Evolutionary conservation across 2,888 invertebrate genomes (phyloP).

Genomic region (Agriopis aurantiaria): DNA sequence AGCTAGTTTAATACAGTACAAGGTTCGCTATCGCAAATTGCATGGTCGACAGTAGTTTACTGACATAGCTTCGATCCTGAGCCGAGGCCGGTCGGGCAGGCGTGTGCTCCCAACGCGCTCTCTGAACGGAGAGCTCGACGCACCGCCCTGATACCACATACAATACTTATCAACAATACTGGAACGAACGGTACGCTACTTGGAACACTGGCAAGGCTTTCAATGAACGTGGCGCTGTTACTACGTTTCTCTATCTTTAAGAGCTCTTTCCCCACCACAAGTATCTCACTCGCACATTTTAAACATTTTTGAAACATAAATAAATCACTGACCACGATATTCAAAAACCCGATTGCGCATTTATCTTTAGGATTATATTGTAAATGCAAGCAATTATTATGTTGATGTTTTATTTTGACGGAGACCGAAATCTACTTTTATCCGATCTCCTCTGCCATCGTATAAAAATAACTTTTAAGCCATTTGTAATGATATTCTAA

Average conservation of each 20-base stretch:
- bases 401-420: too few relatives aligned
- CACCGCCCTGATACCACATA: slow-evolving; percentile 84
- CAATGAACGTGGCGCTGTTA: slow-evolving; percentile 19
- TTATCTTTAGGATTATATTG: too few relatives aligned
- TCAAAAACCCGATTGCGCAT: too few relatives aligned
- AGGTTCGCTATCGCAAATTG: slow-evolving; percentile 28
- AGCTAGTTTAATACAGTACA: not conserved
- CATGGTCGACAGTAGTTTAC: slow-evolving; percentile 56
- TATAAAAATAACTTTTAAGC: too few relatives aligned
- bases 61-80: slow-evolving; percentile 91
- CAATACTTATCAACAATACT: slow-evolving; percentile 66
- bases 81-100: slow-evolving; percentile 94
- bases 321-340: too few relatives aligned
- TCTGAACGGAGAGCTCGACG: slow-evolving; percentile 93
- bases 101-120: slow-evolving; percentile 96
- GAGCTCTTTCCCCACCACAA: too few relatives aligned
- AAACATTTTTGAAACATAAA: too few relatives aligned
- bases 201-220: slow-evolving; percentile 14
- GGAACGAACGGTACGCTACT: slow-evolving; percentile 27
- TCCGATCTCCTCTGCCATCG: too few relatives aligned
- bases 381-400: too few relatives aligned
- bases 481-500: too few relatives aligned
- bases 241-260: not conserved
- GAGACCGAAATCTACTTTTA: too few relatives aligned
- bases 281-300: too few relatives aligned